Percentiles rank a stretch among this genome's conserved stretches.
phyloP scores from a whole-genome alignment of 2,797 vertebrate genomes.

The Stomatorhinus walkeri region DNA sequence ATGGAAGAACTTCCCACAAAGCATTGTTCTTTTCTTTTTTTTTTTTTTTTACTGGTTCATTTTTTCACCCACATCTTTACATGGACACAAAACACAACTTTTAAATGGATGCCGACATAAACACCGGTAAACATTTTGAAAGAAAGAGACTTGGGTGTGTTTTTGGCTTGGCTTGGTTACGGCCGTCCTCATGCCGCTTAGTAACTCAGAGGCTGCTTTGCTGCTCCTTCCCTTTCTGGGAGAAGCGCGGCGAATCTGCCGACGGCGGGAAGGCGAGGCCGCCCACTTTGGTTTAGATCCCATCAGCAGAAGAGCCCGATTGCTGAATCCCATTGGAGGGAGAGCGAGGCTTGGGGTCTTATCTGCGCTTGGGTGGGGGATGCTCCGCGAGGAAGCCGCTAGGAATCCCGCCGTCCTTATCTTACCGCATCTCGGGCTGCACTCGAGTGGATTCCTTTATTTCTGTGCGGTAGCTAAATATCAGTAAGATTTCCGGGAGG shows the following conservation, averaged over 20 bases:
- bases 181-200: not conserved
- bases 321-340: constrained; percentile 24
- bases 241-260: not conserved
- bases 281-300: constrained; percentile 16
- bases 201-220: not conserved
- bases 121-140: not conserved
- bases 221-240: not conserved
- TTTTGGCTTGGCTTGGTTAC: not conserved
- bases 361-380: constrained; percentile 20
- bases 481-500: not conserved
- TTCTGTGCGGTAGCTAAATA: not conserved
- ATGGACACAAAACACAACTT: not conserved
- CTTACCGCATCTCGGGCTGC: not conserved
- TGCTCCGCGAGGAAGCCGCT: not conserved
- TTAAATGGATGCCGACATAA: not conserved
- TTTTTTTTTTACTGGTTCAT: not conserved
- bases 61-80: not conserved
- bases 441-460: not conserved
- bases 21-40: not conserved
- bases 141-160: not conserved
- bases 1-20: not conserved
- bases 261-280: not conserved
- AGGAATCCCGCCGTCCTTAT: constrained; percentile 25
- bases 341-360: constrained; percentile 25
- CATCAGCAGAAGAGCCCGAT: constrained; percentile 24